Conservation (phyloP, 2,888 invertebrate genomes). For the Pseudococcus jackbeardsleyi region DNA sequence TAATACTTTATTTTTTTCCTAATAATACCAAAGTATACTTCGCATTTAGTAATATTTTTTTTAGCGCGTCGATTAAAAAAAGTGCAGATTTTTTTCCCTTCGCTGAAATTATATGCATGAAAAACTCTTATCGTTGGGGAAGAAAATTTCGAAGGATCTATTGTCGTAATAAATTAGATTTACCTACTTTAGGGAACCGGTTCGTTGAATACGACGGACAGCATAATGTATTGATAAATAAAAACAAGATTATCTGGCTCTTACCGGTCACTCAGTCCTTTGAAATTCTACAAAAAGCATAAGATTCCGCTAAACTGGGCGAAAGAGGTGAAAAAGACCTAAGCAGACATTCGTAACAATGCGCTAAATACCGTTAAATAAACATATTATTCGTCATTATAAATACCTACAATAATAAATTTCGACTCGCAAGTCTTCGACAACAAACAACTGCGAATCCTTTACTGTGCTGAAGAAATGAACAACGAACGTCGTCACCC, state of each 20-base stretch:
- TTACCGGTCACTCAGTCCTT: constrained; percentile 13
- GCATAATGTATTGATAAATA: neutral
- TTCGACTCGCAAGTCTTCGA: constrained; percentile 40
- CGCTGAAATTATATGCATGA: neutral
- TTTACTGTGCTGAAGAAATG: neutral
- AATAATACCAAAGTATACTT: neutral
- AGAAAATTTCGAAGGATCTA: neutral
- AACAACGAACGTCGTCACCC: neutral
- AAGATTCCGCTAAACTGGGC: neutral
- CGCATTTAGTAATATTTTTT: neutral
- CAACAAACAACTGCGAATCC: neutral
- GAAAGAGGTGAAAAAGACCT: neutral
- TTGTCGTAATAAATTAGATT: constrained; percentile 17
- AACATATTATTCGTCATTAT: constrained; percentile 47
- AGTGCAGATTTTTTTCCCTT: neutral
- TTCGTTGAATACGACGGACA: neutral
- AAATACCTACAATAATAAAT: neutral
- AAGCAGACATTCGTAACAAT: neutral
- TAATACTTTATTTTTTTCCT: constrained; percentile 16
- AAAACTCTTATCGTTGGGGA: neutral
- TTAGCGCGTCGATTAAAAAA: neutral
- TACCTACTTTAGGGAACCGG: neutral
- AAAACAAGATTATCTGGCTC: constrained; percentile 48
- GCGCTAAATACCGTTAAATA: constrained; percentile 45
- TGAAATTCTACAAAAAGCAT: constrained; percentile 29